Conservation (phyloP, 1,140 invertebrate genomes). For the Dendroctonus valens region DNA sequence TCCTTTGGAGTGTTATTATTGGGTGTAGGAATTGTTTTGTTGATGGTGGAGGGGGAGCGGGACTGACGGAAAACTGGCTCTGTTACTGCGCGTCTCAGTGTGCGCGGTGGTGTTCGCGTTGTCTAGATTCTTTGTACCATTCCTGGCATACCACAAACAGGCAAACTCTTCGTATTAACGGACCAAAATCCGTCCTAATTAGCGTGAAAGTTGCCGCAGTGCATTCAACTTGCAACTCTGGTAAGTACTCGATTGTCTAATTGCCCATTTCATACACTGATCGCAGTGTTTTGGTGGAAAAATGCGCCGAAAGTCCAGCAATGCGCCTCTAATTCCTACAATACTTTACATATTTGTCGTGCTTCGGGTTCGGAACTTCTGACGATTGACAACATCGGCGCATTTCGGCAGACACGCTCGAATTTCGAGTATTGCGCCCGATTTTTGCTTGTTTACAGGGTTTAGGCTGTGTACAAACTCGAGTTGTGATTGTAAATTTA, state of each 20-base stretch:
- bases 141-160: constrained; percentile 90
- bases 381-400: constrained; percentile 44
- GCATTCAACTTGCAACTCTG: constrained; percentile 61
- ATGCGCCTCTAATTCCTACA: constrained; percentile 72
- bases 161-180: constrained; percentile 75
- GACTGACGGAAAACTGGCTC: constrained; percentile 47
- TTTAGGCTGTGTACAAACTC: no score
- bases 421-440: constrained; percentile 31
- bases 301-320: constrained; percentile 66
- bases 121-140: constrained; percentile 93
- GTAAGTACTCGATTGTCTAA: constrained; percentile 62
- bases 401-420: constrained; percentile 38
- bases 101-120: constrained; percentile 84
- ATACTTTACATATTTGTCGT: constrained; percentile 79
- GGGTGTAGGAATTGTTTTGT: no score
- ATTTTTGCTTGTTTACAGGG: background rate
- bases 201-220: constrained; percentile 56
- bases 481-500: no score
- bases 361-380: constrained; percentile 54
- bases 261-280: constrained; percentile 58
- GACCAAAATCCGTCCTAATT: constrained; percentile 66
- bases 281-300: constrained; percentile 54
- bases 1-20: no score
- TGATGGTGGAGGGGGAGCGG: constrained; percentile 19
- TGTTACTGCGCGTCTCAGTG: constrained; percentile 70